Base-by-base conservation (phyloP, 1,140 invertebrate species). In the Ganaspis sp. region DNA sequence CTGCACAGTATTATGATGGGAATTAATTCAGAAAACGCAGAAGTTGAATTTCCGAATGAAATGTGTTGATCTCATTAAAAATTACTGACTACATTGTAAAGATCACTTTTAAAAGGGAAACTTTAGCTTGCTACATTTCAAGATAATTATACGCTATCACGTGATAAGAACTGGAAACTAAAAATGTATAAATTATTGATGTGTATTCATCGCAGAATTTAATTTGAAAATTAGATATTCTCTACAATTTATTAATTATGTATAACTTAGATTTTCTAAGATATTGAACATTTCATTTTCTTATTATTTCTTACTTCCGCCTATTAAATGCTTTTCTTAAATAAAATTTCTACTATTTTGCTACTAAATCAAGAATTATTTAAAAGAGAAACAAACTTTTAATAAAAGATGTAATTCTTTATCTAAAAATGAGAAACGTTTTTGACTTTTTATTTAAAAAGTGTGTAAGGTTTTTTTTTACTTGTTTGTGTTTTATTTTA, bases 161-260 rank as follows among this genome's bases (percentile, higher is more conserved):
- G 4, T 49, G 15, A 49, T 17, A 49, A 17, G 17, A 49, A 5
- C 45, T 5, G n/a, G 5, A 49, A 8, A n/a, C 17, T n/a, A 17
- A 49, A 17, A 49, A n/a, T 49, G 8, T 49, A 49, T 49, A n/a
- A 49, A 49, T 17, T 49, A 49, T 49, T 49, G 8, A 49, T 17
- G 45, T 17, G 6, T 49, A 49, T 17, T 49, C 12, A 49, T 17
- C 45, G 45, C 17, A 17, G n/a, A 17, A 15, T 17, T 49, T 49
- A 49, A 49, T 49, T 49, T 49, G 17, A 49, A 49, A 0, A 49
- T n/a, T 49, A 17, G 17, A 49, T 49, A 49, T 49, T 49, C 45
- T 17, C 45, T 49, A 49, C 45, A 49, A 49, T 49, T 49, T 49
- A 49, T 49, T 15, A 49, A 17, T 49, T 49, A 49, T 49, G n/a